These are phyloP conservation scores for Sapajus apella DNA, from an alignment of 2,113 vertebrate genomes.

Conservation along the genomic window DNA sequence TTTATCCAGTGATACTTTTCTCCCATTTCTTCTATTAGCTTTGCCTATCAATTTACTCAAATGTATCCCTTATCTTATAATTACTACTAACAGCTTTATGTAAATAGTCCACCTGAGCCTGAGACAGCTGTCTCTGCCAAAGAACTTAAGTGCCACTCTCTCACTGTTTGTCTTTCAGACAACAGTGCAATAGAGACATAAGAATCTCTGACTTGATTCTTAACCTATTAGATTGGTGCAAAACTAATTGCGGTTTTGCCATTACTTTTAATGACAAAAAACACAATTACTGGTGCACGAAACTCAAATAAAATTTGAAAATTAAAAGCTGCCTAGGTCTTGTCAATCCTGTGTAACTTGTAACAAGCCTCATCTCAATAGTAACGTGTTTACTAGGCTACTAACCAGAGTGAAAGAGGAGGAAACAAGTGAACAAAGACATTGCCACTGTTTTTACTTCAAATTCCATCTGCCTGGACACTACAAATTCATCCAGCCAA, in stretches of 20 bases:
- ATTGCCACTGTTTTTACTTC: background rate
- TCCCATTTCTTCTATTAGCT: background rate
- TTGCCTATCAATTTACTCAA: background rate
- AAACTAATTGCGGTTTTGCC: too few relatives aligned
- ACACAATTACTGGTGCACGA: too few relatives aligned
- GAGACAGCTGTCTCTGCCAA: background rate
- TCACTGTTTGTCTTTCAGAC: background rate
- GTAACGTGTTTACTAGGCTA: background rate
- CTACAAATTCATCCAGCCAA: background rate
- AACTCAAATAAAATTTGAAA: background rate
- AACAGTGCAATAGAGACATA: background rate
- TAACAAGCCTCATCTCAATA: background rate
- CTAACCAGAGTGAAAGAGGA: background rate
- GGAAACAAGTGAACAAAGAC: background rate
- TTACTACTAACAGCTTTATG: background rate
- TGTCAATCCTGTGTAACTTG: background rate
- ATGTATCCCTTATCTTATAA: background rate
- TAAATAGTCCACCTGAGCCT: background rate
- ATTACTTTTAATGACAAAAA: too few relatives aligned
- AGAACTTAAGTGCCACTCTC: background rate
- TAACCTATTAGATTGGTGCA: background rate
- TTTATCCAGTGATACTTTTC: background rate
- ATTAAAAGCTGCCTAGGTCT: background rate
- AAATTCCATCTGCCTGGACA: background rate
- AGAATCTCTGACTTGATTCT: background rate